phyloP scores from a whole-genome alignment of 2,888 invertebrate species.

The Ferrisia virgata region DNA sequence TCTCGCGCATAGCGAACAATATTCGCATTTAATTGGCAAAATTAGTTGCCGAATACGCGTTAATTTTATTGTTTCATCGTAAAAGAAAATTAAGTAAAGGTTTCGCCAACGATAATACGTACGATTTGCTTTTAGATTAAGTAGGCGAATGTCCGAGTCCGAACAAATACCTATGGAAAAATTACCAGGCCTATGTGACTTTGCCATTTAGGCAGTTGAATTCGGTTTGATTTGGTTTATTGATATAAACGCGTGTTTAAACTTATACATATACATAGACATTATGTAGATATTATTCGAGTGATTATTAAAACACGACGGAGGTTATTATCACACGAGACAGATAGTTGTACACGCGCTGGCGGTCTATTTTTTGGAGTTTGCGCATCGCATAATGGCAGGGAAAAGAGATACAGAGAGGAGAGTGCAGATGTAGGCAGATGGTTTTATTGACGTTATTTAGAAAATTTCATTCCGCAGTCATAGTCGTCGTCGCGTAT shows the following conservation, averaged over 20 bases:
- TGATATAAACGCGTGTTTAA: too few species aligned
- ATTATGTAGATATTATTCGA: background rate
- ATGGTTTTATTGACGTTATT: constrained; percentile 14
- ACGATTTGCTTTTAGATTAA: too few species aligned
- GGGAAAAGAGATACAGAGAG: background rate
- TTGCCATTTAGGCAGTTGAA: too few species aligned
- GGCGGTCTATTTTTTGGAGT: constrained; percentile 17
- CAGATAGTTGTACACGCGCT: background rate
- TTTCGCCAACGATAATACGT: background rate
- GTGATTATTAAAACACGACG: background rate
- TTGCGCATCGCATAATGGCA: background rate
- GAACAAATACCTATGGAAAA: too few species aligned
- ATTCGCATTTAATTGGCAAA: background rate
- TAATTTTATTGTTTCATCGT: background rate
- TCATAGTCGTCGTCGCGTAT: background rate
- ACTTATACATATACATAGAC: background rate
- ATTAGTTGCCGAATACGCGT: background rate
- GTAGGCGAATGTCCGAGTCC: too few species aligned
- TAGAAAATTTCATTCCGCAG: background rate
- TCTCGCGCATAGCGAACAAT: background rate
- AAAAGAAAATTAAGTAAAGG: background rate
- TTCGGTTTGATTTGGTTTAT: background rate
- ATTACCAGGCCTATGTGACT: too few species aligned
- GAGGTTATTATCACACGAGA: constrained; percentile 14
- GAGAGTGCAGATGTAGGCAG: background rate